These are phyloP conservation scores for Callorhinus ursinus DNA, from an alignment of 2,113 vertebrate genomes.

Conservation along the genomic window DNA sequence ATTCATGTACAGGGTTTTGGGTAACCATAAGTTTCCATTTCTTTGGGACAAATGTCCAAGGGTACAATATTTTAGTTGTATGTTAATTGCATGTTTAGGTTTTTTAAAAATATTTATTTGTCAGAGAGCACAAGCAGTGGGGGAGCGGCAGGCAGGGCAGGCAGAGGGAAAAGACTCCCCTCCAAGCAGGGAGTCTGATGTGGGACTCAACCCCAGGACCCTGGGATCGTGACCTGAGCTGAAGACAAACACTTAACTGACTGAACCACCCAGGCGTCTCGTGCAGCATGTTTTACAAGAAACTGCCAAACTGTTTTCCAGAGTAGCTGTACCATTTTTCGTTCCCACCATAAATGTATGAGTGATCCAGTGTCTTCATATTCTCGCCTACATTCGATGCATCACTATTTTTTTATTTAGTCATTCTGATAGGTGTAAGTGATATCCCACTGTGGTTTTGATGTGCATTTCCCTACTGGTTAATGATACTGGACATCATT, in stretches of 20 bases:
- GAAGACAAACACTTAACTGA: too few species aligned
- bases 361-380: neutral
- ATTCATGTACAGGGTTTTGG: neutral
- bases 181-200: too few species aligned
- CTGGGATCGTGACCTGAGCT: too few species aligned
- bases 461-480: neutral
- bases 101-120: neutral
- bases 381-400: neutral
- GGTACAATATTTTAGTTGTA: neutral
- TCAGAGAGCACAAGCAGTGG: too few species aligned
- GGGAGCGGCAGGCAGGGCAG: too few species aligned
- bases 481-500: neutral
- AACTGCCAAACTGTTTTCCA: neutral
- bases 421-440: neutral
- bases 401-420: neutral
- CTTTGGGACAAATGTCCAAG: neutral
- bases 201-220: too few species aligned
- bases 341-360: neutral
- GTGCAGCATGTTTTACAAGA: neutral
- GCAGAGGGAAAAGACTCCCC: too few species aligned
- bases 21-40: slow-evolving; percentile 6
- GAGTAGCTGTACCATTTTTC: neutral
- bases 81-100: neutral
- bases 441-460: neutral
- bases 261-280: too few species aligned